Evolutionary conservation across 2,888 invertebrate species (phyloP).

Genomic region (Neoaliturus tenellus): DNA sequence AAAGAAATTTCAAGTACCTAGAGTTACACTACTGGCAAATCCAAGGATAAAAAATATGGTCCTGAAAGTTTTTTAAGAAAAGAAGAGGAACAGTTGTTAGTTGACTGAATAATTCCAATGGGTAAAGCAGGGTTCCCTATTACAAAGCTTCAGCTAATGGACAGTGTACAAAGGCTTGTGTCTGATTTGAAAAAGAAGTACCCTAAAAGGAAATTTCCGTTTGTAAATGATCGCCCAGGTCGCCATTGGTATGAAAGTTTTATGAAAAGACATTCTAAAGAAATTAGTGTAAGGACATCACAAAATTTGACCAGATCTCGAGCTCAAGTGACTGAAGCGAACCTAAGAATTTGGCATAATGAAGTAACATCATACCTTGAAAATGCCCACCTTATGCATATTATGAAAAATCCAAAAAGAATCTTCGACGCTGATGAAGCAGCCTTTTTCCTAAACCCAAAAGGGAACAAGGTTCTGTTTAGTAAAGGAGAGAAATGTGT

Average conservation of each 20-base stretch:
- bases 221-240: too few relatives aligned
- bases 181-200: too few relatives aligned
- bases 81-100: too few relatives aligned
- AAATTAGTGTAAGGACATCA: conserved; percentile 55
- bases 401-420: conserved; percentile 51
- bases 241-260: conserved; percentile 52
- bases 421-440: conserved; percentile 61
- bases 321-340: conserved; percentile 59
- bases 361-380: conserved; percentile 57
- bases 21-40: too few relatives aligned
- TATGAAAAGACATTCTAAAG: conserved; percentile 58
- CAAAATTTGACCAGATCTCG: conserved; percentile 61
- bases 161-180: too few relatives aligned
- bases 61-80: too few relatives aligned
- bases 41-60: too few relatives aligned
- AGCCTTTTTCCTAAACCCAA: conserved; percentile 61
- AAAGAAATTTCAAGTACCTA: too few relatives aligned
- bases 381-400: background rate
- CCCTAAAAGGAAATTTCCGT: too few relatives aligned
- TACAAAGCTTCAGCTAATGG: too few relatives aligned
- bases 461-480: conserved; percentile 61
- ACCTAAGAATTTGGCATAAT: conserved; percentile 58
- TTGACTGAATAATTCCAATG: too few relatives aligned
- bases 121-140: too few relatives aligned
- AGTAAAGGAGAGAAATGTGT: conserved; percentile 67